A percentile compares a stretch with the other conserved stretches of the same genome.
Conservation (phyloP, 2,113 vertebrate species). For the Trinectes maculatus region DNA sequence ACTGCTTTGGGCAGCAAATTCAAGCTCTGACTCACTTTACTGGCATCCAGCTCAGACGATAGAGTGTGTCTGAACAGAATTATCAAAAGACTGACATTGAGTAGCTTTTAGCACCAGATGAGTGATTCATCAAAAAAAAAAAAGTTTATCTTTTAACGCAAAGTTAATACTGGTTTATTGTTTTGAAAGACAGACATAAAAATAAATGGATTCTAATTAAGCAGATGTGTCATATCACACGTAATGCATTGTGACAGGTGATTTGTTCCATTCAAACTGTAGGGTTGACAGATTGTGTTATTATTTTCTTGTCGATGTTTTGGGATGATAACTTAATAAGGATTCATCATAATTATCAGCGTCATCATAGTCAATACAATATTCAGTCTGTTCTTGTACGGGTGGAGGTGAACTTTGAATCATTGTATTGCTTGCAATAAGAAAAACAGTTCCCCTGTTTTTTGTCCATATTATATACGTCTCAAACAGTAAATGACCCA, state of each 20-base stretch:
- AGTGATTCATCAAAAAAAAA: background rate
- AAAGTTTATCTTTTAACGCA: background rate
- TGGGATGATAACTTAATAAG: background rate
- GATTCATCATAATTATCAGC: background rate
- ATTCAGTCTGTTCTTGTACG: too few relatives aligned
- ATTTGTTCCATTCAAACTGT: background rate
- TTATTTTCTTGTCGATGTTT: background rate
- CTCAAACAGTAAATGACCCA: too few relatives aligned
- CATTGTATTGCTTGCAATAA: too few relatives aligned
- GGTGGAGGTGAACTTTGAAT: too few relatives aligned
- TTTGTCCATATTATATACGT: too few relatives aligned
- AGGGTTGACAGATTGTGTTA: background rate
- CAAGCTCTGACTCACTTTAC: conserved; percentile 46
- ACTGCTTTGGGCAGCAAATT: conserved; percentile 62
- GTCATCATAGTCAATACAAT: too few relatives aligned
- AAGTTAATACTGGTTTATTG: too few relatives aligned
- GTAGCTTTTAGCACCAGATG: background rate
- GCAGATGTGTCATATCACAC: background rate
- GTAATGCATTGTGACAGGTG: background rate
- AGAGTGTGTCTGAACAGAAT: conserved; percentile 11
- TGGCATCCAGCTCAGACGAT: conserved; percentile 33
- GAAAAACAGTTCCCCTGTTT: too few relatives aligned
- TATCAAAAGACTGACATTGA: background rate
- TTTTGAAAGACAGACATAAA: too few relatives aligned
- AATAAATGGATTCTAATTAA: background rate